Conservation (phyloP, 2,113 vertebrate genomes). For the Platanista minor region DNA sequence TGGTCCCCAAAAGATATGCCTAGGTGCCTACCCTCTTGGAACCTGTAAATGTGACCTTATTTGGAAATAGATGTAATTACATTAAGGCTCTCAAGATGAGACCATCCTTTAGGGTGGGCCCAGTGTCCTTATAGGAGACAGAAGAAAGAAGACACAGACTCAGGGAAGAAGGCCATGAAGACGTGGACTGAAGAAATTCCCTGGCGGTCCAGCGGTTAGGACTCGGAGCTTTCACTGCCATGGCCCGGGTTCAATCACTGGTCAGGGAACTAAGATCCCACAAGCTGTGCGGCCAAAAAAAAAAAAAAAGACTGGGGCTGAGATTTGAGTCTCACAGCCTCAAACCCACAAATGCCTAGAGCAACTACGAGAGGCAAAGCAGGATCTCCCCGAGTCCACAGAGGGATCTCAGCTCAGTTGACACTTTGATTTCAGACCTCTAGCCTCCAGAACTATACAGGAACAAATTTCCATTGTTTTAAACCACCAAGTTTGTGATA, state of each 20-base stretch:
- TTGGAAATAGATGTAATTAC: background rate
- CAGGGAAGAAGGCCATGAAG: background rate
- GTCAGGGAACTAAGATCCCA: no score
- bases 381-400: background rate
- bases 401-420: background rate
- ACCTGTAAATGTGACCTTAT: background rate
- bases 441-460: background rate
- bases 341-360: background rate
- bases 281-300: no score
- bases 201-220: no score
- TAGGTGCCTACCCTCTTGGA: background rate
- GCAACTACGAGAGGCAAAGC: background rate
- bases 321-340: background rate
- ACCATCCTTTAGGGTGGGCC: background rate
- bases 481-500: background rate
- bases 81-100: background rate
- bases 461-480: background rate
- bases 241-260: no score
- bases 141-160: background rate
- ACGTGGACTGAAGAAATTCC: background rate
- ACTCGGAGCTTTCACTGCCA: no score
- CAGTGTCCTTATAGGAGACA: background rate
- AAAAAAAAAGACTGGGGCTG: no score
- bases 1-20: background rate
- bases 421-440: background rate